Conservation (phyloP, 2,113 vertebrate genomes). For the Vidua macroura region DNA sequence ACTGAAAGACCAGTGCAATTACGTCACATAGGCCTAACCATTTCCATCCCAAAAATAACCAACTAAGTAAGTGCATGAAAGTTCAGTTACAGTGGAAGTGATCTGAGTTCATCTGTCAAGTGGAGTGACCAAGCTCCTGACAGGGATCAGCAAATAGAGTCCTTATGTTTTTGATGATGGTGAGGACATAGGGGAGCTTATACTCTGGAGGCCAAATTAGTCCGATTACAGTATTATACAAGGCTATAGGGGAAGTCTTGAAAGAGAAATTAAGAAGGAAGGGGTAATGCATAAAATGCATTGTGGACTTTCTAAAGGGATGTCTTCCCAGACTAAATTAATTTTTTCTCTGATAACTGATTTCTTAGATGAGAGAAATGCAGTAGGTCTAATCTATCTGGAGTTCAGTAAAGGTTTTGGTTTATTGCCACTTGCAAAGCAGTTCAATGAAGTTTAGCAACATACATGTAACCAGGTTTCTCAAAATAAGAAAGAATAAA, state of each 20-base stretch:
- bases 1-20: background rate
- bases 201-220: background rate
- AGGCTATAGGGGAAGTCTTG: background rate
- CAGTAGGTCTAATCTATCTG: background rate
- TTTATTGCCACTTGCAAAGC: background rate
- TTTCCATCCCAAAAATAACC: background rate
- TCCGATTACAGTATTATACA: rapidly evolving
- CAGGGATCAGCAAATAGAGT: background rate
- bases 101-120: background rate
- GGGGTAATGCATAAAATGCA: rapidly evolving
- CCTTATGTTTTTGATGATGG: background rate
- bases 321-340: background rate
- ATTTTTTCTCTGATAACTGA: background rate
- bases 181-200: background rate
- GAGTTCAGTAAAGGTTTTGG: background rate
- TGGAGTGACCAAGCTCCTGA: background rate
- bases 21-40: background rate
- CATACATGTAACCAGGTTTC: background rate
- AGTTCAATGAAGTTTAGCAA: background rate
- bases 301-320: background rate
- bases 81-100: background rate
- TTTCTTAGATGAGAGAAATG: background rate
- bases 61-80: background rate
- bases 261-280: background rate
- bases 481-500: background rate